Conservation (phyloP, 2,888 invertebrate species). For the Leptinotarsa rubiginosa region DNA sequence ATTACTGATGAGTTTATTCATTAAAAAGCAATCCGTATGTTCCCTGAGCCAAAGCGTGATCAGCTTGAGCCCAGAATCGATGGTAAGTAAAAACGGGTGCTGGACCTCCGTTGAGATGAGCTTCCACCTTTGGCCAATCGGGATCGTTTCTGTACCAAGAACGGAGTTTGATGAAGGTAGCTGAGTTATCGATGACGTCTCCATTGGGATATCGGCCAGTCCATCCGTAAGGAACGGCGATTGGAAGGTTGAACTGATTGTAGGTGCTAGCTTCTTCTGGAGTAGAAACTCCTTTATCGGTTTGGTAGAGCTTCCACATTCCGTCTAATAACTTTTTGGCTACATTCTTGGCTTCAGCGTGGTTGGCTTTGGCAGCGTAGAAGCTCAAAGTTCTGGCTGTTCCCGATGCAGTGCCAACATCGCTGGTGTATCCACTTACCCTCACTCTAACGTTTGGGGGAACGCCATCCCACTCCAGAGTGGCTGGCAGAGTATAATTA, state of each 20-base stretch:
- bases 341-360: slow-evolving; percentile 44
- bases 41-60: slow-evolving; percentile 48
- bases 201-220: slow-evolving; percentile 50
- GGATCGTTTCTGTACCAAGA: slow-evolving; percentile 49
- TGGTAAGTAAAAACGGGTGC: slow-evolving; percentile 49
- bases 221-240: slow-evolving; percentile 52
- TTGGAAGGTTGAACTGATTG: slow-evolving; percentile 45
- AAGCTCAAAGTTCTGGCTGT: slow-evolving; percentile 51
- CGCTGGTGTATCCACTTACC: slow-evolving; percentile 43
- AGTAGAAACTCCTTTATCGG: slow-evolving; percentile 45
- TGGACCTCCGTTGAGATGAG: slow-evolving; percentile 45
- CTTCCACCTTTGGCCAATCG: slow-evolving; percentile 44
- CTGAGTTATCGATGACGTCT: slow-evolving; percentile 48
- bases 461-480: slow-evolving; percentile 48
- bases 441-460: slow-evolving; percentile 49
- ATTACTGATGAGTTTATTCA: slow-evolving; percentile 36
- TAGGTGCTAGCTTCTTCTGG: slow-evolving; percentile 48
- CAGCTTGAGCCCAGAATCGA: slow-evolving; percentile 53
- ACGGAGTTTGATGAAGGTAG: slow-evolving; percentile 50
- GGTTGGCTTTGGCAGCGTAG: slow-evolving; percentile 50
- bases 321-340: slow-evolving; percentile 50
- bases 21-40: slow-evolving; percentile 50
- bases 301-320: slow-evolving; percentile 44
- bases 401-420: slow-evolving; percentile 51
- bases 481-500: slow-evolving; percentile 47